These are phyloP conservation scores for Alloplasta piceator DNA, from an alignment of 2,888 invertebrate genomes.

Conservation along the genomic window DNA sequence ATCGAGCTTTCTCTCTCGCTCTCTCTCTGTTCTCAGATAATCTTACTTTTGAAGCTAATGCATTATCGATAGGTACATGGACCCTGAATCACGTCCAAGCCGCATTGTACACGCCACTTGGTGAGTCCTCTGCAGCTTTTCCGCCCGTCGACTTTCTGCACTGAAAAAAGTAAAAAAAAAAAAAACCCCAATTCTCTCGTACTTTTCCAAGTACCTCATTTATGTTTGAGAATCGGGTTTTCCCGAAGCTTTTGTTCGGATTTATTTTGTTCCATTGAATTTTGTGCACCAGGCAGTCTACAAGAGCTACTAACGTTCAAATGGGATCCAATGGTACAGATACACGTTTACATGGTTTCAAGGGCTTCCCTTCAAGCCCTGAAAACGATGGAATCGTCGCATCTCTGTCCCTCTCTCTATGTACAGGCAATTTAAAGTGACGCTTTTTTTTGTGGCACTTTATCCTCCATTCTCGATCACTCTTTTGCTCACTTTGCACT, in stretches of 20 bases:
- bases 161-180: neutral
- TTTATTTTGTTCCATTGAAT: slow-evolving; percentile 55
- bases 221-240: slow-evolving; percentile 57
- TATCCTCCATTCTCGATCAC: slow-evolving; percentile 18
- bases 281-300: slow-evolving; percentile 19
- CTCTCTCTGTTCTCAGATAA: slow-evolving; percentile 50
- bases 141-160: slow-evolving; percentile 6
- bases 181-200: slow-evolving; percentile 22
- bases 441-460: slow-evolving; percentile 32
- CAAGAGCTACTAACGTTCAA: slow-evolving; percentile 5
- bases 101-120: neutral
- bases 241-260: slow-evolving; percentile 58
- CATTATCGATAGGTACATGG: slow-evolving; percentile 59
- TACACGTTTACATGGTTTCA: neutral
- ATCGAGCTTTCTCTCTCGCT: slow-evolving; percentile 34
- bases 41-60: slow-evolving; percentile 58
- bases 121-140: neutral
- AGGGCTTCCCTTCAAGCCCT: neutral
- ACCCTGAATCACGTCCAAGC: slow-evolving; percentile 7
- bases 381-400: slow-evolving; percentile 39
- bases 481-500: slow-evolving; percentile 2
- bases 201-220: slow-evolving; percentile 53
- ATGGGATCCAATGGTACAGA: too few relatives aligned
- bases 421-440: slow-evolving; percentile 18
- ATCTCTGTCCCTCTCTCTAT: slow-evolving; percentile 2